Conservation (phyloP, 2,888 invertebrate species). For the Nomada goodeniana region DNA sequence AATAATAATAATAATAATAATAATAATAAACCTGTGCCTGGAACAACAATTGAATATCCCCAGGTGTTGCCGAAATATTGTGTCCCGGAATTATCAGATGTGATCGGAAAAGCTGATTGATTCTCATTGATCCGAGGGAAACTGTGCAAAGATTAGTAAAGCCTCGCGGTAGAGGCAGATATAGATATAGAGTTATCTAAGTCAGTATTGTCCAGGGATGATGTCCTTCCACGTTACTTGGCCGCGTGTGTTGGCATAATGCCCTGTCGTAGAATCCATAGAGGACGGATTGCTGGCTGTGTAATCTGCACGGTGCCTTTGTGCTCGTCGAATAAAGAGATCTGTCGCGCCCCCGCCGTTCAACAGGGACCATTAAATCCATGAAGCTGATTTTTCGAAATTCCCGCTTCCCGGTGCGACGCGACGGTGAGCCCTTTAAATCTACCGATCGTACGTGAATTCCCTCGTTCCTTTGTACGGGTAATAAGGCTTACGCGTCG, state of each 20-base stretch:
- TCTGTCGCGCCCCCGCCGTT: constrained; percentile 71
- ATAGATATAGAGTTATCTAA: constrained; percentile 58
- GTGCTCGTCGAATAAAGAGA: constrained; percentile 81
- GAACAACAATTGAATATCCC: too few species aligned
- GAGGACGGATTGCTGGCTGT: constrained; percentile 79
- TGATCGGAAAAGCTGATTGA: constrained; percentile 13
- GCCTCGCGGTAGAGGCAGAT: constrained; percentile 8
- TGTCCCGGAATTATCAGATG: neutral
- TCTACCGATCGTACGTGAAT: constrained; percentile 14
- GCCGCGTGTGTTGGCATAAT: constrained; percentile 76
- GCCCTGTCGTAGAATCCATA: constrained; percentile 77
- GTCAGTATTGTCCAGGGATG: constrained; percentile 79
- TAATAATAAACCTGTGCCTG: too few species aligned
- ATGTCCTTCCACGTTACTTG: constrained; percentile 77
- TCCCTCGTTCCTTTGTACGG: neutral
- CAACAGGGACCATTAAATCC: constrained; percentile 69
- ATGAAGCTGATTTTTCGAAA: constrained; percentile 63
- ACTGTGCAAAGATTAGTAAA: constrained; percentile 38
- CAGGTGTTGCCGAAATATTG: neutral
- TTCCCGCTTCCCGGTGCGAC: constrained; percentile 11
- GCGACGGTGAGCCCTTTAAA: constrained; percentile 19
- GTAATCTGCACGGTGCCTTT: constrained; percentile 83
- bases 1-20: too few species aligned
- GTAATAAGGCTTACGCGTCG: constrained; percentile 7
- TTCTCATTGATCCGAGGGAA: constrained; percentile 27